Conservation (phyloP, 2,888 invertebrate genomes). For the Thelaira solivaga region DNA sequence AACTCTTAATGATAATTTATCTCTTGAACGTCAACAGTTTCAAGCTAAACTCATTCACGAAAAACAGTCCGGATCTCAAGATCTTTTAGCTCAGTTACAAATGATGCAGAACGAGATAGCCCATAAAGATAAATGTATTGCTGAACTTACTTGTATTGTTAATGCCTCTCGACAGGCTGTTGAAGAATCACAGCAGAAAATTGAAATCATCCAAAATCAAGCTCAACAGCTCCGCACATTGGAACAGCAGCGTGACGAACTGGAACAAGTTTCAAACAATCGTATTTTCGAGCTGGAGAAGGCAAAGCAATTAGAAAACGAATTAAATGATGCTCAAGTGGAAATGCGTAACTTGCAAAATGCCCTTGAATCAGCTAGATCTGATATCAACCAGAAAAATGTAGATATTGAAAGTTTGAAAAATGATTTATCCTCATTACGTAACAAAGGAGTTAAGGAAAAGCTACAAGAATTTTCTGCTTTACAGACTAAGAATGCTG, state of each 20-base stretch:
- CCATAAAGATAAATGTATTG: conserved; percentile 73
- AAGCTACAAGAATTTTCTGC: conserved; percentile 66
- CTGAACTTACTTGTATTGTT: conserved; percentile 71
- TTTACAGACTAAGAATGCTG: conserved; percentile 66
- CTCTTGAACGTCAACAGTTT: conserved; percentile 74
- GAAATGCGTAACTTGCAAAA: conserved; percentile 75
- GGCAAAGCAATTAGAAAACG: conserved; percentile 71
- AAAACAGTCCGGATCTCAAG: conserved; percentile 74
- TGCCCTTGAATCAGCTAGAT: conserved; percentile 73
- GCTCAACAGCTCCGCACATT: conserved; percentile 70
- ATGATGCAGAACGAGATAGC: conserved; percentile 73
- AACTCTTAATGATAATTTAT: conserved; percentile 72
- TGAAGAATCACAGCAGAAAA: conserved; percentile 73
- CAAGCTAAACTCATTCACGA: conserved; percentile 73
- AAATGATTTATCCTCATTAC: conserved; percentile 67
- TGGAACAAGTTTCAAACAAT: conserved; percentile 72
- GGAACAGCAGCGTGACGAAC: conserved; percentile 74
- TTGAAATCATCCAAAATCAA: conserved; percentile 72
- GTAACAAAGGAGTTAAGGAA: conserved; percentile 68
- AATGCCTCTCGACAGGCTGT: conserved; percentile 70
- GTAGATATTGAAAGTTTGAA: conserved; percentile 67
- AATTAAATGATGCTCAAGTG: conserved; percentile 72
- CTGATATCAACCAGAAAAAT: conserved; percentile 68
- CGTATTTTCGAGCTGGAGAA: conserved; percentile 74
- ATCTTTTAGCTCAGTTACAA: conserved; percentile 73